Evolutionary conservation across 2,888 invertebrate species (phyloP).

Genomic region (Phlogophora meticulosa): DNA sequence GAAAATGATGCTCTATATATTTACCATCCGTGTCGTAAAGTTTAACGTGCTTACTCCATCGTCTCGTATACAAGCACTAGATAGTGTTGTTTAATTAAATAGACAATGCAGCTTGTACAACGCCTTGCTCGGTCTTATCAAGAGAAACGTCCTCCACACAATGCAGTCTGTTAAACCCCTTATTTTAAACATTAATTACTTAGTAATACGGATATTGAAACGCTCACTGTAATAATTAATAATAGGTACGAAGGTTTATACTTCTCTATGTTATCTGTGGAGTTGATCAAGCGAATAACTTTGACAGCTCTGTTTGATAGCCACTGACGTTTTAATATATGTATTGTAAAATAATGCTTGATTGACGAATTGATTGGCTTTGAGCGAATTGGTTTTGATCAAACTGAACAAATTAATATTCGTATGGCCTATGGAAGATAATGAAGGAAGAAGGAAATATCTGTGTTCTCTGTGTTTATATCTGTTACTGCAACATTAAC

Average conservation of each 20-base stretch:
- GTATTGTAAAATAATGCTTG: background rate
- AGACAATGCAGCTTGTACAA: background rate
- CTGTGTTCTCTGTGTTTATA: too few species aligned
- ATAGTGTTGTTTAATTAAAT: constrained; percentile 1
- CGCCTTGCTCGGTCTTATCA: background rate
- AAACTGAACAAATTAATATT: background rate
- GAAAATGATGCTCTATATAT: too few species aligned
- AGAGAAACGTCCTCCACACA: constrained; percentile 4
- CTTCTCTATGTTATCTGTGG: background rate
- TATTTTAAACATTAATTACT: constrained; percentile 2
- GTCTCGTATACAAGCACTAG: background rate
- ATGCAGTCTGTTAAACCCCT: constrained; percentile 14
- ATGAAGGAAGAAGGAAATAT: too few species aligned
- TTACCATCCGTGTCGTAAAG: too few species aligned
- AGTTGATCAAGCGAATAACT: constrained; percentile 2
- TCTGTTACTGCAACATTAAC: too few species aligned
- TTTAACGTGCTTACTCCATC: too few species aligned
- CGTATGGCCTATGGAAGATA: too few species aligned
- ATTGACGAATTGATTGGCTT: background rate
- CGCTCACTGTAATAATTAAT: background rate
- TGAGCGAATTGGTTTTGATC: background rate
- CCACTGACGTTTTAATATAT: constrained; percentile 8
- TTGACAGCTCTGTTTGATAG: background rate
- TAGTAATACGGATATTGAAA: constrained; percentile 10
- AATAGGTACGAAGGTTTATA: background rate